phyloP scores from a whole-genome alignment of 2,113 vertebrate genomes.

The Microtus pennsylvanicus region DNA sequence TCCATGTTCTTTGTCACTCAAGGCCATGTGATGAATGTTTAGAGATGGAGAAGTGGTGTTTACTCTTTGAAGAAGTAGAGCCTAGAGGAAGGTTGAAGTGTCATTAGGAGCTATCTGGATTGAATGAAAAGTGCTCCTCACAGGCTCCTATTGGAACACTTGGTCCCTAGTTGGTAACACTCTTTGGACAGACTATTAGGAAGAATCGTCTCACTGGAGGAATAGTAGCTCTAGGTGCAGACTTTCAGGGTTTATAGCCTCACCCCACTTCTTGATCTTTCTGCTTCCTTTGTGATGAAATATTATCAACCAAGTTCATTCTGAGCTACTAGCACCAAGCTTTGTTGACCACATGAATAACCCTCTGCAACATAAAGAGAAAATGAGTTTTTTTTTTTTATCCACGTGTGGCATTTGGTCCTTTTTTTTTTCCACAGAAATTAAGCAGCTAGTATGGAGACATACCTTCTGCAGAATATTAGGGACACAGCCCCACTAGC shows the following conservation, averaged over 20 bases:
- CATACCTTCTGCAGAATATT: no score
- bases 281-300: background rate
- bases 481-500: no score
- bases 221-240: background rate
- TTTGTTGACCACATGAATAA: background rate
- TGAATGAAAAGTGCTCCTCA: background rate
- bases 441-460: background rate
- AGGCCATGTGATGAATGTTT: background rate
- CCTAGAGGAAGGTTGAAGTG: background rate
- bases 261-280: background rate
- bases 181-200: background rate
- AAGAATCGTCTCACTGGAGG: background rate
- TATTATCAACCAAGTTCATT: background rate
- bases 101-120: background rate
- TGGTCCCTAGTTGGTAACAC: background rate
- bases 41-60: background rate
- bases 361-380: background rate
- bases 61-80: background rate
- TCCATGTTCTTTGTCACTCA: background rate
- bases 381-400: background rate
- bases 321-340: rapidly evolving
- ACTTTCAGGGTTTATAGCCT: background rate
- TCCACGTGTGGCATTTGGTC: no score
- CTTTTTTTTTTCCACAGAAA: background rate
- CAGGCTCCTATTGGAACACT: background rate